phyloP scores from a whole-genome alignment of 2,797 vertebrate genomes.

The Threskiornis aethiopicus region DNA sequence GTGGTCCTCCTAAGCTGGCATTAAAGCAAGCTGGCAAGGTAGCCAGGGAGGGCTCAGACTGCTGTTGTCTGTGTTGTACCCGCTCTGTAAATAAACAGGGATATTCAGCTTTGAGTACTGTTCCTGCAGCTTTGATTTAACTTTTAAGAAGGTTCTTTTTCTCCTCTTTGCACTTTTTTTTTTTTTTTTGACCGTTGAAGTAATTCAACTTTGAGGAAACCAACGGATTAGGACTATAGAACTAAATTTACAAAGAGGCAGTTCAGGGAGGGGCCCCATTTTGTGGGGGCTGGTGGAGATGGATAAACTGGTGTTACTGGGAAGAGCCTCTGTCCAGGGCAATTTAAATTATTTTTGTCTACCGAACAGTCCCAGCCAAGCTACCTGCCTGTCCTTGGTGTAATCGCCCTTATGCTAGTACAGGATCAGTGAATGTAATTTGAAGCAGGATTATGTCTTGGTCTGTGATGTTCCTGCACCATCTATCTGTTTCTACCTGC shows the following conservation, averaged over 20 bases:
- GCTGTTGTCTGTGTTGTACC: neutral
- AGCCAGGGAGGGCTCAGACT: neutral
- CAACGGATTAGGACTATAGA: neutral
- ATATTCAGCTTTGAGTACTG: neutral
- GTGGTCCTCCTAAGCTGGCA: neutral
- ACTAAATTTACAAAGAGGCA: neutral
- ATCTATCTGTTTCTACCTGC: neutral
- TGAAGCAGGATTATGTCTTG: neutral
- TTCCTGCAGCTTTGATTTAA: neutral
- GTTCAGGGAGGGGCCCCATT: neutral
- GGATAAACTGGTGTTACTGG: neutral
- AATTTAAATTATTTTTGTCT: neutral
- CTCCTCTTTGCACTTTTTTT: neutral
- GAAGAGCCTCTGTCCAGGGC: neutral
- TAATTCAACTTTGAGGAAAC: neutral
- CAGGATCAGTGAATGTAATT: neutral
- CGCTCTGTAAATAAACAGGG: constrained; percentile 18
- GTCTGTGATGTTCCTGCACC: neutral
- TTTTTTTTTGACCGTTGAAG: neutral
- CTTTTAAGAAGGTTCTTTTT: neutral
- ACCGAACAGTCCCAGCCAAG: neutral
- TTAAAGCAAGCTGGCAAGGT: constrained; percentile 15
- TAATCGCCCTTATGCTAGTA: neutral
- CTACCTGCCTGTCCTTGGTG: neutral
- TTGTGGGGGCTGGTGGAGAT: accelerated